Evolutionary conservation across 2,888 invertebrate species (phyloP), one percentile per base, ranked within the genome.

Genomic region (Drosophila recens): DNA sequence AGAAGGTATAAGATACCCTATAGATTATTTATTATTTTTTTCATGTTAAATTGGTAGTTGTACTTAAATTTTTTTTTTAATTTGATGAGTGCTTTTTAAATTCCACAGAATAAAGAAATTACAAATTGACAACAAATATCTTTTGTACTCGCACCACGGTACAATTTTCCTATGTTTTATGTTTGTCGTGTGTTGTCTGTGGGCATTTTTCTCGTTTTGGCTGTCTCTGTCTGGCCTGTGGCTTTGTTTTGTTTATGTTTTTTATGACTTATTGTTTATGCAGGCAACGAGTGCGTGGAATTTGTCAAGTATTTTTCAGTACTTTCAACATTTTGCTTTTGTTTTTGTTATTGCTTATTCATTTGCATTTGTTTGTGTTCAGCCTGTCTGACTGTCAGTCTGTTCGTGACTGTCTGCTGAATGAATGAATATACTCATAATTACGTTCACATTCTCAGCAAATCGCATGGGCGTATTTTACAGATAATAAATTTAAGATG

Each of bases 401-500:
- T 45, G 40, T 56, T 34, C 63, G 52, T 49, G 46, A 43, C 64
- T 23, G 65, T 48, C 57, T 58, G 66, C 49, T 38, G 54, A 38
- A 59, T 75, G 71, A 75, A 75, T 75, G 57, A 48, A 58, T 38
- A 48, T 13, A 48, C 23, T 56, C 33, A 48, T 53, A 54, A 52
- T 30, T 30, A 30, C 72, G 72, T 72, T 63, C 72, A 66, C 81
- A 82, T 61, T 69, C 75, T n/a, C 72, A 57, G 67, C 75, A 70
- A 78, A 79, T 83, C 48, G 82, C 77, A 77, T 81, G 87, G 84
- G 87, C 71, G 84, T 71, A 74, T 69, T 77, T 74, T 75, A 72
- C 70, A 83, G 84, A 87, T 87, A 78, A 83, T 87, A 81, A 74
- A 83, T 82, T 86, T 61, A 49, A 75, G 72, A 59, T 69, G 70